A percentile compares a stretch with the other conserved stretches of the same genome.
These are phyloP conservation scores for Kryptopterus vitreolus DNA, from an alignment of 2,797 vertebrate species.

Conservation along the genomic window DNA sequence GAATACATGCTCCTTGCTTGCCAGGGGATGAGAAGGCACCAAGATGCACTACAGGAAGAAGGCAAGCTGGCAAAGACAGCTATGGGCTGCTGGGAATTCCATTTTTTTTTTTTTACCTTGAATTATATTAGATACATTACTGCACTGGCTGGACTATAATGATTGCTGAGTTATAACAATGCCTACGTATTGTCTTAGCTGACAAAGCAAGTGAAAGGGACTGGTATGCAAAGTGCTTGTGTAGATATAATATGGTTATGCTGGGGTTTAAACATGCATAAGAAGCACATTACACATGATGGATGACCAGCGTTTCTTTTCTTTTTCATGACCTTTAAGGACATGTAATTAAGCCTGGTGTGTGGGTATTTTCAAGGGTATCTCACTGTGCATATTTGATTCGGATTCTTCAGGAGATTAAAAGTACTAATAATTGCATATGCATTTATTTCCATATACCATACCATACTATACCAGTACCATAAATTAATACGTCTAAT, in stretches of 20 bases:
- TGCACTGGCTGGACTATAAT: neutral
- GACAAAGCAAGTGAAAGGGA: neutral
- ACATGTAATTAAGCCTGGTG: neutral
- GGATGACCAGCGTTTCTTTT: neutral
- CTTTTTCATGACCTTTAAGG: slow-evolving; percentile 10
- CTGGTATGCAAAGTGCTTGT: slow-evolving; percentile 4
- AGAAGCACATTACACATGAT: neutral
- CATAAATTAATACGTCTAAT: no score
- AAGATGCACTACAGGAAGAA: no score
- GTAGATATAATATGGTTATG: neutral
- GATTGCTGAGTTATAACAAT: neutral
- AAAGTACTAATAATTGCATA: neutral
- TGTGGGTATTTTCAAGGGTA: neutral
- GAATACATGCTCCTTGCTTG: no score
- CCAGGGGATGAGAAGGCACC: no score
- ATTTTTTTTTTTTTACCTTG: neutral
- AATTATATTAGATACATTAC: neutral
- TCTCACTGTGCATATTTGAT: neutral
- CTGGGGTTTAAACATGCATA: slow-evolving; percentile 4
- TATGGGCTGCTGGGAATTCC: neutral
- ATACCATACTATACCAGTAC: no score
- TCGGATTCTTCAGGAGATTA: neutral
- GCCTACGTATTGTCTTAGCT: neutral
- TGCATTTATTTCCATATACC: no score
- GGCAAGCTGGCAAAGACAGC: no score